phyloP scores from a whole-genome alignment of 2,113 vertebrate species.

The Rhea americana region DNA sequence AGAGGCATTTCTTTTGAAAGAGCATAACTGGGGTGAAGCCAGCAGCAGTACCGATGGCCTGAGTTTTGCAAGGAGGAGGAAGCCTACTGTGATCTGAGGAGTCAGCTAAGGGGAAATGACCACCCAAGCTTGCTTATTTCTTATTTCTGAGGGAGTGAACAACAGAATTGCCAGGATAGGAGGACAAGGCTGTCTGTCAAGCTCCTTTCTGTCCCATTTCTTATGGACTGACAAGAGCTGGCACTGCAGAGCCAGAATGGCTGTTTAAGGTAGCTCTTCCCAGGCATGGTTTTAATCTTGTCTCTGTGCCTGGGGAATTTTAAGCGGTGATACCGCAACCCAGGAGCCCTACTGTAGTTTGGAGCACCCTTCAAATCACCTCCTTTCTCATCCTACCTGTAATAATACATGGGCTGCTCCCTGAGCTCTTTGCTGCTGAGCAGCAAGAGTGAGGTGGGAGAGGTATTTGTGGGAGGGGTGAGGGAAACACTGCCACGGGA shows the following conservation, averaged over 20 bases:
- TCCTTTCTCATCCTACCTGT: neutral
- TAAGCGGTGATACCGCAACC: neutral
- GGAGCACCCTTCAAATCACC: neutral
- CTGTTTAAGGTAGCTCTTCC: neutral
- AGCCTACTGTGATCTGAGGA: too few species aligned
- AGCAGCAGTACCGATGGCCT: neutral
- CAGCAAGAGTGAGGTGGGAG: neutral
- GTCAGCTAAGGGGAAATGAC: neutral
- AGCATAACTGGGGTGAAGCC: neutral
- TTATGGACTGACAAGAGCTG: neutral
- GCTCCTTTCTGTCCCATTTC: neutral
- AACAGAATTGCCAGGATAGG: neutral
- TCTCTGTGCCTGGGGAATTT: neutral
- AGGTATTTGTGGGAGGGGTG: fast-evolving
- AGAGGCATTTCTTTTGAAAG: neutral
- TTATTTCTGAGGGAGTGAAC: fast-evolving
- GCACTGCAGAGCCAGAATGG: neutral
- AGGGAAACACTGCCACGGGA: neutral
- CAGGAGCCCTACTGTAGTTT: fast-evolving
- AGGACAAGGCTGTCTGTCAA: neutral
- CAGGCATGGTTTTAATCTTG: neutral
- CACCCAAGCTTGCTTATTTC: neutral
- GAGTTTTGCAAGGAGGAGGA: neutral
- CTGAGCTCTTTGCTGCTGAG: neutral
- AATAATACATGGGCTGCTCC: neutral